Evolutionary conservation across 1,140 invertebrate genomes (phyloP).

Genomic region (Nomia melanderi): DNA sequence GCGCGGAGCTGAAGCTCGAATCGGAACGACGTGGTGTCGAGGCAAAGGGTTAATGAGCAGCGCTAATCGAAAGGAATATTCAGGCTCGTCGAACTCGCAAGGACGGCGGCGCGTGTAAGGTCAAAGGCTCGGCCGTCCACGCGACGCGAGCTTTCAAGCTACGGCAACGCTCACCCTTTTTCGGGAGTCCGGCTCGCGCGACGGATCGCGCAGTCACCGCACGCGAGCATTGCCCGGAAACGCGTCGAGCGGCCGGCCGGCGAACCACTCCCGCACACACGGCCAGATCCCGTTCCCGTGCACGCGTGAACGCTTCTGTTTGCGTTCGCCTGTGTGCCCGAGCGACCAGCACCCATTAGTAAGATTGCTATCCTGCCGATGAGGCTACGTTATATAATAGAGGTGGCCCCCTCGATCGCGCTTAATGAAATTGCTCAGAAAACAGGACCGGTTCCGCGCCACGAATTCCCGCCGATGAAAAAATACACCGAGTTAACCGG

Average conservation of each 20-base stretch:
- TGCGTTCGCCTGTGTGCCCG: constrained; percentile 18
- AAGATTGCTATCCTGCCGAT: constrained; percentile 69
- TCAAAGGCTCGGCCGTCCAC: constrained; percentile 33
- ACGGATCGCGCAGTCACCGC: constrained; percentile 19
- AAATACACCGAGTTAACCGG: neutral
- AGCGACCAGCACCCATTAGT: constrained; percentile 64
- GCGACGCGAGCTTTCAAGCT: constrained; percentile 3
- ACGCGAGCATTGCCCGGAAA: constrained; percentile 36
- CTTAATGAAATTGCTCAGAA: constrained; percentile 72
- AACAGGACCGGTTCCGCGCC: constrained; percentile 53
- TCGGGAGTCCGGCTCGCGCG: constrained; percentile 47
- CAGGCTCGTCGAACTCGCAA: neutral
- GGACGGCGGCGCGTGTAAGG: constrained; percentile 20
- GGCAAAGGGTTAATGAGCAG: constrained; percentile 27
- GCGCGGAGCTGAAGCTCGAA: too few species aligned
- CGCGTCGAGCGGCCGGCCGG: constrained; percentile 34
- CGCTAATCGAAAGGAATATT: constrained; percentile 49
- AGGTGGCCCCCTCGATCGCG: constrained; percentile 60
- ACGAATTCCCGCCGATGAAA: constrained; percentile 56
- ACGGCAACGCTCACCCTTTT: constrained; percentile 14
- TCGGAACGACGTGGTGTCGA: too few species aligned
- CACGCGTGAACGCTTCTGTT: constrained; percentile 24
- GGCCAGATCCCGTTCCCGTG: constrained; percentile 21
- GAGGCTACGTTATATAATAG: constrained; percentile 70
- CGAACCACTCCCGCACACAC: neutral